Percentiles rank a stretch among this genome's conserved stretches.
phyloP scores from a whole-genome alignment of 2,888 invertebrate species.

The Sinelater perroti region DNA sequence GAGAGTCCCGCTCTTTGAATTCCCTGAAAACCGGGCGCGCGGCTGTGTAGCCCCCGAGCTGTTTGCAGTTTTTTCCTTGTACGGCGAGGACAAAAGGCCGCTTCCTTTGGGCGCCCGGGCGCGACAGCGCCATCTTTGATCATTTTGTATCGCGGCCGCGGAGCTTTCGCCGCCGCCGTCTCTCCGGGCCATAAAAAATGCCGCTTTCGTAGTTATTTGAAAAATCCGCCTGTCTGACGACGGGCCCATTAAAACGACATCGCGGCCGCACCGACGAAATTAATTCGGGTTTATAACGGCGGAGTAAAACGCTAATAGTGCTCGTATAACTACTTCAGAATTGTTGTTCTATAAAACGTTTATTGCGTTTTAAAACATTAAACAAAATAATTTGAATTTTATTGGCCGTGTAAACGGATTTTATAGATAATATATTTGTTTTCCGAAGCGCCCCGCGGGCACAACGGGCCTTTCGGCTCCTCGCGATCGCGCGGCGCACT shows the following conservation, averaged over 20 bases:
- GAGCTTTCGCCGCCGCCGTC: neutral
- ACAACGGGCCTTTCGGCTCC: no score
- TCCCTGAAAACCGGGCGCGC: conserved; percentile 49
- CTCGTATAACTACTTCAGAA: conserved; percentile 28
- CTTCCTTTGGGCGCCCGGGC: neutral
- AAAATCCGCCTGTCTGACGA: conserved; percentile 20
- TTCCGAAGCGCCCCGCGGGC: no score
- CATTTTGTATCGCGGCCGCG: neutral
- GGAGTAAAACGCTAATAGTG: conserved; percentile 26
- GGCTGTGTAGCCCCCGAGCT: conserved; percentile 46
- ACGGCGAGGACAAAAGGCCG: no score
- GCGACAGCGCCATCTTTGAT: conserved; percentile 7
- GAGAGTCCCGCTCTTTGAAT: conserved; percentile 48
- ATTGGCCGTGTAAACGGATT: conserved; percentile 16
- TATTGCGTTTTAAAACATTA: conserved; percentile 27
- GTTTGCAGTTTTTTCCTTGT: conserved; percentile 31
- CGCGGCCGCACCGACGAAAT: conserved; percentile 13
- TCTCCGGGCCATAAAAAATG: no score
- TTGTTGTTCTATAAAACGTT: conserved; percentile 30
- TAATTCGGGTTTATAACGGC: conserved; percentile 25
- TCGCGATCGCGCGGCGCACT: no score
- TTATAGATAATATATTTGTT: conserved; percentile 21
- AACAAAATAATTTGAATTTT: conserved; percentile 27
- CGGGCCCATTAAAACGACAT: conserved; percentile 21
- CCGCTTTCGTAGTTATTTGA: conserved; percentile 10